phyloP scores from a whole-genome alignment of 1,140 invertebrate species.

The Colletes gigas region DNA sequence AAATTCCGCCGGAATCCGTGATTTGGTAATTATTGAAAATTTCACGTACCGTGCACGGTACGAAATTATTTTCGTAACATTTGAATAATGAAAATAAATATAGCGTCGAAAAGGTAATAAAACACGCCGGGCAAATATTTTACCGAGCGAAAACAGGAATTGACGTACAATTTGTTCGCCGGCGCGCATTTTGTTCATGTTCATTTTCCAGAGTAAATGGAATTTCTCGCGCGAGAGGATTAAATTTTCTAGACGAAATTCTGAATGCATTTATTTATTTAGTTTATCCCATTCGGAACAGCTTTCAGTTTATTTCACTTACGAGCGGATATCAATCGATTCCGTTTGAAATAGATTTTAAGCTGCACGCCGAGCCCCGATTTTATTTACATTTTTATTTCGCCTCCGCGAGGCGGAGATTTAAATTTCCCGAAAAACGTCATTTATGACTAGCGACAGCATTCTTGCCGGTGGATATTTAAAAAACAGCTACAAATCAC shows the following conservation, averaged over 20 bases:
- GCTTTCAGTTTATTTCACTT: slow-evolving; percentile 42
- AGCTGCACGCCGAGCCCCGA: slow-evolving; percentile 3
- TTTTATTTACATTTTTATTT: slow-evolving; percentile 47
- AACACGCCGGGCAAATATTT: too few relatives aligned
- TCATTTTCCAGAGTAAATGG: background rate
- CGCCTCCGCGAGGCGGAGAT: background rate
- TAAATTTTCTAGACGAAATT: slow-evolving; percentile 11
- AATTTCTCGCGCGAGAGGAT: background rate
- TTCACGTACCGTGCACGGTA: background rate
- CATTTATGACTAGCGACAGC: slow-evolving; percentile 28
- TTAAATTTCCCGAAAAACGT: slow-evolving; percentile 33
- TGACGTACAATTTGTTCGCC: too few relatives aligned
- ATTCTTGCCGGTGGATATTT: slow-evolving; percentile 5
- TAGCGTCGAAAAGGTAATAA: too few relatives aligned
- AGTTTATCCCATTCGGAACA: background rate
- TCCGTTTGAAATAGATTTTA: slow-evolving; percentile 38
- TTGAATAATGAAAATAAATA: too few relatives aligned
- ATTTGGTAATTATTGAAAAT: background rate
- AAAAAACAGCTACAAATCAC: slow-evolving; percentile 20
- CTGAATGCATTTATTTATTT: slow-evolving; percentile 27
- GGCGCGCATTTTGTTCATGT: background rate
- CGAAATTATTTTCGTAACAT: too few relatives aligned
- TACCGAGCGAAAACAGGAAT: too few relatives aligned
- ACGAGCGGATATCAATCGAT: slow-evolving; percentile 31
- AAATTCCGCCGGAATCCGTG: too few relatives aligned